phyloP scores from a whole-genome alignment of 2,113 vertebrate species.

The Neomonachus schauinslandi region DNA sequence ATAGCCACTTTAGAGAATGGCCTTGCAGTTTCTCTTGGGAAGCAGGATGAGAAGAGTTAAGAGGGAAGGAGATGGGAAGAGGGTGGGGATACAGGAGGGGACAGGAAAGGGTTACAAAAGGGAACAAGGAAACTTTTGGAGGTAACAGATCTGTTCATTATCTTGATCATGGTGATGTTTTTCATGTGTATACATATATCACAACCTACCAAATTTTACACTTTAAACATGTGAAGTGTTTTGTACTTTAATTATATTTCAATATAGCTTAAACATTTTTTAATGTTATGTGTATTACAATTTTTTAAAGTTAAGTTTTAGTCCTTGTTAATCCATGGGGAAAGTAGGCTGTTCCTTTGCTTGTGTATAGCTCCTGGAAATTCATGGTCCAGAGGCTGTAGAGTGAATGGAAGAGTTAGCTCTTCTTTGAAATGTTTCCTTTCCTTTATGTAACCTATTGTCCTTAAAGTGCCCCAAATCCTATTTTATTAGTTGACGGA shows the following conservation, averaged over 20 bases:
- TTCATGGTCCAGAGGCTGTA: not conserved
- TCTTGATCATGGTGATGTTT: not conserved
- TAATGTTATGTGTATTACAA: not conserved
- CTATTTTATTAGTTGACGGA: slow-evolving; percentile 49
- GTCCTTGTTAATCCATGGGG: not conserved
- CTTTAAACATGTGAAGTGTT: not conserved
- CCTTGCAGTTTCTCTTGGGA: not conserved
- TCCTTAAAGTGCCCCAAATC: not conserved
- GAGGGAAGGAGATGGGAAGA: no score
- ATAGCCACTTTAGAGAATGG: not conserved
- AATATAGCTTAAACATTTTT: not conserved
- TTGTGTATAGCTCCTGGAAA: not conserved
- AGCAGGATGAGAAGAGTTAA: no score
- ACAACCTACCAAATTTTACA: not conserved
- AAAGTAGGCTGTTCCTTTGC: not conserved
- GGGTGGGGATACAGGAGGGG: no score
- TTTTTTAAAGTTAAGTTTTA: not conserved
- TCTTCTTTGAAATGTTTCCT: not conserved
- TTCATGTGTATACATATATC: not conserved
- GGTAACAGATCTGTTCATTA: not conserved
- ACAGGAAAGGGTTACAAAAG: not conserved
- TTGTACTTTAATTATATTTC: not conserved
- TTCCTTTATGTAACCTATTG: not conserved
- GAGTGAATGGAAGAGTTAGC: not conserved
- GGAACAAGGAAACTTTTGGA: not conserved